phyloP scores from a whole-genome alignment of 2,113 vertebrate genomes.

The Oncorhynchus nerka region DNA sequence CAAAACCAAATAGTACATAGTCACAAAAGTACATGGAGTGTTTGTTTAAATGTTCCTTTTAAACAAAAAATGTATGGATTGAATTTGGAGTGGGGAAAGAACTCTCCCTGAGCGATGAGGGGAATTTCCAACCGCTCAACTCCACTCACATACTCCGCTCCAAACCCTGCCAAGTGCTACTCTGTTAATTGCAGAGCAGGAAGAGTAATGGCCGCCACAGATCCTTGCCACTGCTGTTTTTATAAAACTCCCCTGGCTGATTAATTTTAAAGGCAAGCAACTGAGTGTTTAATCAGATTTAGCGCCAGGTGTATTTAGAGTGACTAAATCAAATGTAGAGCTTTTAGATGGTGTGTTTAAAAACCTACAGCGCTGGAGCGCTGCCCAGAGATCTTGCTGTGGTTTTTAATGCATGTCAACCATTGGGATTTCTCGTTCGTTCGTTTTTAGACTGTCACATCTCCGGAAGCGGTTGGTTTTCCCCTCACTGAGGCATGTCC shows the following conservation, averaged over 20 bases:
- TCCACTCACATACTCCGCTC: no score
- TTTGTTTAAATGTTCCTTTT: no score
- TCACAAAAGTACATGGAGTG: no score
- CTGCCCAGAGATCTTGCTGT: no score
- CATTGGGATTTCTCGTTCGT: slow-evolving; percentile 3
- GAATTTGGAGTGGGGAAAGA: no score
- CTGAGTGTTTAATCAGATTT: slow-evolving; percentile 19
- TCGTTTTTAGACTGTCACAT: slow-evolving; percentile 52
- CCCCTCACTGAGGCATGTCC: slow-evolving; percentile 44
- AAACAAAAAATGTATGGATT: no score
- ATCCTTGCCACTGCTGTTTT: slow-evolving; percentile 12
- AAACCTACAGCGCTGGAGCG: no score
- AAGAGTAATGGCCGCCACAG: slow-evolving; percentile 11
- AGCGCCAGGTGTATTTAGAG: neutral
- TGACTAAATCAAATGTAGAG: slow-evolving; percentile 37
- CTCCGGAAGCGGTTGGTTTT: slow-evolving; percentile 36
- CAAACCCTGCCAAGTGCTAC: slow-evolving; percentile 11
- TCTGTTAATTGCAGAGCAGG: slow-evolving; percentile 14
- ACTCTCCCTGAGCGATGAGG: no score
- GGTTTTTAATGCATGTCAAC: slow-evolving; percentile 24
- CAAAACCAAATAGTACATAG: no score
- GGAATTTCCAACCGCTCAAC: no score
- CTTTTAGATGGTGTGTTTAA: neutral
- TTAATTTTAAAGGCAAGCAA: slow-evolving; percentile 24
- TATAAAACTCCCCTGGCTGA: neutral